Evolutionary conservation across 2,888 invertebrate species (phyloP).

Genomic region (Liopterus haemorrhoidalis): DNA sequence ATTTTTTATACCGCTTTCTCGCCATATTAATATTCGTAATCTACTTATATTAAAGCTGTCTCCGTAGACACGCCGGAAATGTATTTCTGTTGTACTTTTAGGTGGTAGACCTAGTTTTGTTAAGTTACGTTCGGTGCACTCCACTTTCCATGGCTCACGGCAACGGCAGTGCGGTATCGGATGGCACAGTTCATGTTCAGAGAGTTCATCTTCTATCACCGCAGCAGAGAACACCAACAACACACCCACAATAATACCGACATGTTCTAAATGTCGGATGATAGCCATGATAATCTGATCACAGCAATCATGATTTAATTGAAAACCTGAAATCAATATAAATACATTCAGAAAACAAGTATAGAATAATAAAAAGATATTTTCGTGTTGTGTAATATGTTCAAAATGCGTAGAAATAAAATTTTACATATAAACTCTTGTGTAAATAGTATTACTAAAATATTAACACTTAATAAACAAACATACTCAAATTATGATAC

Average conservation of each 20-base stretch:
- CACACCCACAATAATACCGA: constrained; percentile 15
- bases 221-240: constrained; percentile 11
- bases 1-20: constrained; percentile 49
- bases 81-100: constrained; percentile 8
- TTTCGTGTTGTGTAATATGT: no score
- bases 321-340: no score
- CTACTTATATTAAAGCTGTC: constrained; percentile 33
- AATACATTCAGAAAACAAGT: no score
- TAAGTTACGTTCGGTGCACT: constrained; percentile 12
- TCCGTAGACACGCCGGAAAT: constrained; percentile 14
- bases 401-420: no score
- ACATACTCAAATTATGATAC: no score
- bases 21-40: constrained; percentile 54
- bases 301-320: no score
- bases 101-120: constrained; percentile 9
- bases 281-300: no score
- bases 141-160: constrained; percentile 6
- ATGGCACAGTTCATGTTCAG: constrained; percentile 9
- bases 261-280: constrained; percentile 20
- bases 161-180: constrained; percentile 12
- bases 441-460: no score
- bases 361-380: no score
- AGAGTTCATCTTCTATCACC: constrained; percentile 9
- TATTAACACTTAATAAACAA: no score
- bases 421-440: no score